A percentile compares a stretch with the other conserved stretches of the same genome.
These are phyloP conservation scores for Drosophila orena DNA, from an alignment of 1,140 invertebrate species.

Conservation along the genomic window DNA sequence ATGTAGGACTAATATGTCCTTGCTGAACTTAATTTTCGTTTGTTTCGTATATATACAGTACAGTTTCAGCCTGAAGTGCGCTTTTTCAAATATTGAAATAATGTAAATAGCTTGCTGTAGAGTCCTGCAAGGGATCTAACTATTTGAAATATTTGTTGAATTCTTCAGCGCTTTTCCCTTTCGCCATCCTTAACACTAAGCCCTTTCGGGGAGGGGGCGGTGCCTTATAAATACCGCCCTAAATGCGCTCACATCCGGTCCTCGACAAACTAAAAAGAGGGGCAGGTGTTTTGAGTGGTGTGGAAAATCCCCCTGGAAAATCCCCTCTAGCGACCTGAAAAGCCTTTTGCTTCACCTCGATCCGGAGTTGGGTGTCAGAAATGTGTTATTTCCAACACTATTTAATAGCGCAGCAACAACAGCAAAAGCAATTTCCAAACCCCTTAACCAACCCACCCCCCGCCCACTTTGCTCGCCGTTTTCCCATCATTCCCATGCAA, in stretches of 20 bases:
- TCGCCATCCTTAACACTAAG: conserved; percentile 11
- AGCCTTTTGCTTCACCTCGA: conserved; percentile 28
- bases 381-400: conserved; percentile 74
- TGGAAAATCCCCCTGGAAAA: not conserved
- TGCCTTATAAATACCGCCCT: conserved; percentile 58
- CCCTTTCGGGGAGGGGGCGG: conserved; percentile 6
- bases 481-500: conserved; percentile 35
- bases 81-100: not conserved
- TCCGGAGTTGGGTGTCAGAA: conserved; percentile 63
- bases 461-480: not conserved
- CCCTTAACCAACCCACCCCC: not conserved
- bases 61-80: too few species aligned
- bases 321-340: conserved; percentile 23
- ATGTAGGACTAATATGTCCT: too few species aligned
- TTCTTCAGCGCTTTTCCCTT: not conserved
- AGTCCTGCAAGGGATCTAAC: not conserved
- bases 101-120: not conserved
- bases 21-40: too few species aligned
- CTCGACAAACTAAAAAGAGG: conserved; percentile 28
- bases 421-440: conserved; percentile 45
- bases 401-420: conserved; percentile 60
- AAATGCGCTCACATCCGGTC: conserved; percentile 66
- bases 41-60: too few species aligned
- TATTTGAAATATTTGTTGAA: conserved; percentile 11
- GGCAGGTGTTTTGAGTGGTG: conserved; percentile 4